Conservation (phyloP, 2,888 invertebrate genomes). For the Anticlea derivata region DNA sequence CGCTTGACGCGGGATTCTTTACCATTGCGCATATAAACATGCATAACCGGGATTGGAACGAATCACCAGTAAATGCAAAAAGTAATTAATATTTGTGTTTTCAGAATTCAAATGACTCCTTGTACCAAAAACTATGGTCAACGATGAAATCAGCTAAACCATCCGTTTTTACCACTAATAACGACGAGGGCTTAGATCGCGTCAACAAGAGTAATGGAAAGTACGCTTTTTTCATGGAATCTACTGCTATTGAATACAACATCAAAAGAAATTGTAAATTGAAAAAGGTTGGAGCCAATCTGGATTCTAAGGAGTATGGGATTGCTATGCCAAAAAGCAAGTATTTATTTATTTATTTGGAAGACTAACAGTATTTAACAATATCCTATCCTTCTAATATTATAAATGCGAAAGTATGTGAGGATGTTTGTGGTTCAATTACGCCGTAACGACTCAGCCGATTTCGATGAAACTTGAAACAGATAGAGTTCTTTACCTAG, state of each 20-base stretch:
- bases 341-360: conserved; percentile 44
- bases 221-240: conserved; percentile 98
- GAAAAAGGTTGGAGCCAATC: conserved; percentile 89
- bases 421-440: no score
- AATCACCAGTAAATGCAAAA: background rate
- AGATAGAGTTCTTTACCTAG: no score
- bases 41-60: no score
- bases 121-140: conserved; percentile 95
- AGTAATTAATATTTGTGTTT: conserved; percentile 39
- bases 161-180: conserved; percentile 90
- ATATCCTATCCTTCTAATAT: no score
- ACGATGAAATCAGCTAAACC: conserved; percentile 93
- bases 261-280: conserved; percentile 92
- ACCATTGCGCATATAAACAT: no score
- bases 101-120: conserved; percentile 91
- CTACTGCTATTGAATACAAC: conserved; percentile 95
- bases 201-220: conserved; percentile 89
- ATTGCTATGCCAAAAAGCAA: conserved; percentile 93
- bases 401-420: no score
- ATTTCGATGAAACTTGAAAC: no score
- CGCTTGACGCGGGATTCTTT: no score
- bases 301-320: conserved; percentile 93
- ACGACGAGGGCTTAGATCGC: conserved; percentile 92
- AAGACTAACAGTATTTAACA: no score
- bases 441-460: no score